These are phyloP conservation scores for Nowickia ferox DNA, from an alignment of 2,888 invertebrate genomes.

Conservation along the genomic window DNA sequence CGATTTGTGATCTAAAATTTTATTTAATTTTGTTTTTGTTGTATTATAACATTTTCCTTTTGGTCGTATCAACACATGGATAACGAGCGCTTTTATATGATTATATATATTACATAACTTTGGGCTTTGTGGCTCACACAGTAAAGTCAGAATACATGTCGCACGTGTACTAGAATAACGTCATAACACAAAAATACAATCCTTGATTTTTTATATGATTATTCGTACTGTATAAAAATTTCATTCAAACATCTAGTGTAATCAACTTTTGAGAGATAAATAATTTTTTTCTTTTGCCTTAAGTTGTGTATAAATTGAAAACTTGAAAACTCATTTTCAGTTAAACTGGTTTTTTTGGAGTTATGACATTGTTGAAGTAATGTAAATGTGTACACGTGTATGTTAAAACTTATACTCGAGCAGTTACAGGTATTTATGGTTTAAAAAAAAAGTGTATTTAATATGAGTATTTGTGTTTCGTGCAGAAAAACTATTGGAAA, in stretches of 20 bases:
- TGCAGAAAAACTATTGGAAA: constrained; percentile 13
- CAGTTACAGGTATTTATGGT: not conserved
- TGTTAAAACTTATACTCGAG: not conserved
- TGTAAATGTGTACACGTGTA: too few relatives aligned
- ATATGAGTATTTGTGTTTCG: constrained; percentile 5
- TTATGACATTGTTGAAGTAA: too few relatives aligned
- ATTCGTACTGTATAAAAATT: too few relatives aligned
- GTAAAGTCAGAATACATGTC: constrained; percentile 9
- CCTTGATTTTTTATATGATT: too few relatives aligned
- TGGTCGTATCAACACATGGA: constrained; percentile 14
- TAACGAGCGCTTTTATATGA: not conserved
- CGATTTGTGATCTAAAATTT: constrained; percentile 46
- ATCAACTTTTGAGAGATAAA: too few relatives aligned
- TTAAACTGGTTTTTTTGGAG: too few relatives aligned
- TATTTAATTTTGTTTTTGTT: constrained; percentile 19
- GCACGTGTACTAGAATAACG: too few relatives aligned
- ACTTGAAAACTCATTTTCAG: too few relatives aligned
- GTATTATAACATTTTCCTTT: not conserved
- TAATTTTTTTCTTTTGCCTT: too few relatives aligned
- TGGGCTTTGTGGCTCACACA: not conserved
- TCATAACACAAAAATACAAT: too few relatives aligned
- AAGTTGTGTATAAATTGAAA: too few relatives aligned
- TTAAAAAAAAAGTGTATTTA: not conserved
- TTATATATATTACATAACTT: constrained; percentile 41
- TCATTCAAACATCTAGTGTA: too few relatives aligned